phyloP scores from a whole-genome alignment of 2,888 invertebrate species.

The Eurois occulta region DNA sequence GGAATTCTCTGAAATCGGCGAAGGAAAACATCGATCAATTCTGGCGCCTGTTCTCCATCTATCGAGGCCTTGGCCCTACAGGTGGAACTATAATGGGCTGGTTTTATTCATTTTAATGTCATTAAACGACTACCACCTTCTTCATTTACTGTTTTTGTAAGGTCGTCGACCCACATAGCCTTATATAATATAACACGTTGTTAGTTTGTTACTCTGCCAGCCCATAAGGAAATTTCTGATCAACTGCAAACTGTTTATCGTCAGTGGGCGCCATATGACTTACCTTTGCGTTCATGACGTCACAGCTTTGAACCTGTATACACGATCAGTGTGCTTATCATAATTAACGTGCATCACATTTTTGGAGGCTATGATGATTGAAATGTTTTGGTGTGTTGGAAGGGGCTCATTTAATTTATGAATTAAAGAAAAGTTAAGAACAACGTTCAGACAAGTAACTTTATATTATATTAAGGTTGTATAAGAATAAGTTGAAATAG shows the following conservation, averaged over 20 bases:
- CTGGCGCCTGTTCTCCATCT: background rate
- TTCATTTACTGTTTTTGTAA: conserved; percentile 14
- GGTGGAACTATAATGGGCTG: background rate
- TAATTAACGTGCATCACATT: background rate
- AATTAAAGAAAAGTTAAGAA: background rate
- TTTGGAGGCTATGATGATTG: background rate
- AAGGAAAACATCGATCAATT: background rate
- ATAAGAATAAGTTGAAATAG: background rate
- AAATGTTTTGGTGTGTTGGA: background rate
- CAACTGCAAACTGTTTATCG: background rate
- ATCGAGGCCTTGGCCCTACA: background rate
- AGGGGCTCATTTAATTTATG: background rate
- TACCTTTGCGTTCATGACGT: conserved; percentile 1
- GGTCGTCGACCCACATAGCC: conserved; percentile 32
- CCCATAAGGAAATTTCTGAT: conserved; percentile 30
- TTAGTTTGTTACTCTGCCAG: background rate
- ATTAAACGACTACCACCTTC: background rate
- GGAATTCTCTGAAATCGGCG: background rate
- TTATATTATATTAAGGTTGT: too few relatives aligned
- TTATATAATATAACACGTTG: conserved; percentile 16
- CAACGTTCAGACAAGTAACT: too few relatives aligned
- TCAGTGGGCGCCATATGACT: conserved; percentile 24
- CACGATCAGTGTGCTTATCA: background rate
- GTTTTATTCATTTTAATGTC: background rate
- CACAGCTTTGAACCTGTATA: background rate